These are phyloP conservation scores for Notoglanidium macrostoma DNA, from an alignment of 2,797 vertebrate species.

Conservation along the genomic window DNA sequence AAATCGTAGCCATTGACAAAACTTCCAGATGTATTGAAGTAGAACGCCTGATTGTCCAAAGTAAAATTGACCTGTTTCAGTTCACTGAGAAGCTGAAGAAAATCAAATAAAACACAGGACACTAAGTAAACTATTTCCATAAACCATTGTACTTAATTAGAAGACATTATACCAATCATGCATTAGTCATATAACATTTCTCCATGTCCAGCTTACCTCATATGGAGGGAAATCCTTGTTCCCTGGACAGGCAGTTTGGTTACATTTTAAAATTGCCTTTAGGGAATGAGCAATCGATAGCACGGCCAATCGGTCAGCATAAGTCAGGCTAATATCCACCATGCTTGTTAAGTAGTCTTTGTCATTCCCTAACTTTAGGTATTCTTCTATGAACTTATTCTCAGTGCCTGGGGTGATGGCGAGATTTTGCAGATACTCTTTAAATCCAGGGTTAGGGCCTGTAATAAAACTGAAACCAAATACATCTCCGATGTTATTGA, in stretches of 20 bases:
- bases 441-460: conserved; percentile 62
- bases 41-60: conserved; percentile 46
- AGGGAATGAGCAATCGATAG: conserved; percentile 66
- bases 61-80: conserved; percentile 61
- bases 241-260: conserved; percentile 59
- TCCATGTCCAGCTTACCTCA: conserved; percentile 59
- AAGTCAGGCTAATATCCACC: conserved; percentile 46
- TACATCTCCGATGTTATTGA: conserved; percentile 68
- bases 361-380: conserved; percentile 66
- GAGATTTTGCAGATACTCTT: conserved; percentile 64
- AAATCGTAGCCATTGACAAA: conserved; percentile 67
- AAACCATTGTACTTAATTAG: neutral
- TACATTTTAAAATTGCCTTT: conserved; percentile 62
- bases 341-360: conserved; percentile 62
- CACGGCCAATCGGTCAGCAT: conserved; percentile 59
- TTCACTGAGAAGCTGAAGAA: conserved; percentile 66
- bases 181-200: neutral
- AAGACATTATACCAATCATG: neutral
- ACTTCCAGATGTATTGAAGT: conserved; percentile 65
- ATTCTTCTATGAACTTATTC: conserved; percentile 71
- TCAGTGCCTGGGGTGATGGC: conserved; percentile 53
- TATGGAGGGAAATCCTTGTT: conserved; percentile 66
- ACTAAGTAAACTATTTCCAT: neutral
- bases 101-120: neutral
- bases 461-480: conserved; percentile 68